Evolutionary conservation across 2,797 vertebrate species (phyloP), one percentile per base, ranked within the genome.

Genomic region (Taenioides sp.): DNA sequence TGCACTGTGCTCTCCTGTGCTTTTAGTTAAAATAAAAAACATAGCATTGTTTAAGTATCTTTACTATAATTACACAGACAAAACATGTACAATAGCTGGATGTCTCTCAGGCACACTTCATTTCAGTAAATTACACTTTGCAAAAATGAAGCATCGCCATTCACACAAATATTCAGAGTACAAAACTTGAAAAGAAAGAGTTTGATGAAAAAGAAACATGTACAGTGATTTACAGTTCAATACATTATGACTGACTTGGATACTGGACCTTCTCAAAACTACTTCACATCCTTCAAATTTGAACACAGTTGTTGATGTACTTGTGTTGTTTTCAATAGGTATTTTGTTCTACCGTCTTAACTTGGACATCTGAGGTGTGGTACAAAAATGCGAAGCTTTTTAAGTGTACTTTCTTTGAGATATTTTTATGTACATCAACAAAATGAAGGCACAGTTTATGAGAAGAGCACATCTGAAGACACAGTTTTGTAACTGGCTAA

Each of bases 21-120:
- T 43, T 43, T 47, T 16, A 2, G 0, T 57, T 2, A 34, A 67
- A 40, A 76, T 28, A 77, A 28, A 54, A n/a, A 49, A 62, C 63
- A 69, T 50, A 17, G 16, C 11, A 76, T 66, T 83, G 82, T 88
- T 91, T 83, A 86, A 85, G 89, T 86, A 85, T 88, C 85, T 93
- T 94, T 94, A 95, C 93, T 94, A 89, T 90, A 93, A 87, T 87
- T 93, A 90, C 91, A 92, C 87, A 93, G 90, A 92, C 85, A 68
- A 58, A 88, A 89, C 89, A 91, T 91, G 83, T 93, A 94, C 92
- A 94, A 89, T 67, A 86, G 76, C 84, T 87, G 77, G 80, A 90
- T 85, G 84, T 83, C 79, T 85, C 80, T 85, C 79, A 73, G 86
- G 80, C 79, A 73, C 71, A 75, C 85, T 83, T 86, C 87, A 87